Conservation (phyloP, 92 coral and sea anemone species). For the Porites evermanni region DNA sequence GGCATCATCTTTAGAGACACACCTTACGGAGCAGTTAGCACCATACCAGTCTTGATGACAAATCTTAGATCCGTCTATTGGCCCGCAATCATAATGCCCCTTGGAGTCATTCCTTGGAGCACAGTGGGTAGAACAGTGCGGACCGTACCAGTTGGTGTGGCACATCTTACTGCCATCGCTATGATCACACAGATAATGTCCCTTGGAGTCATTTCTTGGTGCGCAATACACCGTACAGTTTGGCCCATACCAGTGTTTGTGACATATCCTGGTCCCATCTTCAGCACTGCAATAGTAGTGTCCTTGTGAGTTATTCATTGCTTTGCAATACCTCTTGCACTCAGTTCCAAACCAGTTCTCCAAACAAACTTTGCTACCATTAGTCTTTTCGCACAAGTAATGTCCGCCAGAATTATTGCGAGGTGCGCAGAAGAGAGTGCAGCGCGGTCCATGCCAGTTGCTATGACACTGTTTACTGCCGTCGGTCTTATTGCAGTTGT, state of each 20-base stretch:
- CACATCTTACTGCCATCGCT: conserved; percentile 47
- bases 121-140: conserved; percentile 64
- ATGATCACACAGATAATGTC: conserved; percentile 61
- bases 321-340: conserved; percentile 66
- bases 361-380: conserved; percentile 67
- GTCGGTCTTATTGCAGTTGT: conserved; percentile 50
- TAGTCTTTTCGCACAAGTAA: conserved; percentile 44
- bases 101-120: conserved; percentile 24
- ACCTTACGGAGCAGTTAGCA: conserved; percentile 53
- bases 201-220: conserved; percentile 47
- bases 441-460: conserved; percentile 71
- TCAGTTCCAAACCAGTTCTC: conserved; percentile 71
- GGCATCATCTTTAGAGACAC: conserved; percentile 48
- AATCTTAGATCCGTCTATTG: conserved; percentile 45
- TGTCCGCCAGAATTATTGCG: conserved; percentile 57
- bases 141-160: conserved; percentile 67
- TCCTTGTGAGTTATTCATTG: conserved; percentile 34
- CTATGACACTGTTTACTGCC: conserved; percentile 59
- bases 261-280: conserved; percentile 62
- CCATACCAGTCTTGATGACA: conserved; percentile 81
- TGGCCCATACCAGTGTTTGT: conserved; percentile 51
- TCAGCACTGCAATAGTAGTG: conserved; percentile 55
- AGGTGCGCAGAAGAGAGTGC: conserved; percentile 57
- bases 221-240: conserved; percentile 70
- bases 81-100: conserved; percentile 58